phyloP scores from a whole-genome alignment of 2,797 vertebrate genomes.

The Phoeniculus purpureus region DNA sequence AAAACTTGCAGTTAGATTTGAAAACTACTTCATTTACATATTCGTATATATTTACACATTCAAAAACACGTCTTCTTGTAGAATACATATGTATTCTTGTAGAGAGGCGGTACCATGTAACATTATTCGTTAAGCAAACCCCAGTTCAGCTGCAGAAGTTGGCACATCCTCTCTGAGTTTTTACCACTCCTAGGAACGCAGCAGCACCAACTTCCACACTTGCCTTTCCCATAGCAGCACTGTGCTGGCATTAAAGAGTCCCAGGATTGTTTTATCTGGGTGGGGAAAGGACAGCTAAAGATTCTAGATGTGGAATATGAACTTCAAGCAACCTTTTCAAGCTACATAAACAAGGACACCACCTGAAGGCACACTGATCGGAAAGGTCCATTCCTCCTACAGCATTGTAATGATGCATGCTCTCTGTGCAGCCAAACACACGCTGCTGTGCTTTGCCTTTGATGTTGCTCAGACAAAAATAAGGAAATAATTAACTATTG shows the following conservation, averaged over 20 bases:
- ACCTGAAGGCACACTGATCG: not conserved
- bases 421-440: not conserved
- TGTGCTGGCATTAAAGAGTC: not conserved
- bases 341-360: not conserved
- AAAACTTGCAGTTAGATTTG: not conserved
- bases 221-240: not conserved
- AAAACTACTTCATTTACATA: not conserved
- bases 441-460: not conserved
- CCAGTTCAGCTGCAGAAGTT: not conserved
- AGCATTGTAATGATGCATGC: not conserved
- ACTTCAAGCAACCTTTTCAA: not conserved
- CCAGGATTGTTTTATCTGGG: not conserved
- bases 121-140: not conserved
- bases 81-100: no score
- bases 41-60: not conserved
- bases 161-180: not conserved
- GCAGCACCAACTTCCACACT: not conserved
- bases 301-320: not conserved
- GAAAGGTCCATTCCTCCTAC: not conserved
- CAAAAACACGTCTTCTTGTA: no score
- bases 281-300: not conserved
- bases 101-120: not conserved
- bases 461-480: not conserved
- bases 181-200: not conserved
- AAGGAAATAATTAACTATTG: constrained; percentile 12